Percentiles rank a stretch among this genome's conserved stretches.
Evolutionary conservation across 2,888 invertebrate genomes (phyloP).

Genomic region (Heterodera filipjevi): DNA sequence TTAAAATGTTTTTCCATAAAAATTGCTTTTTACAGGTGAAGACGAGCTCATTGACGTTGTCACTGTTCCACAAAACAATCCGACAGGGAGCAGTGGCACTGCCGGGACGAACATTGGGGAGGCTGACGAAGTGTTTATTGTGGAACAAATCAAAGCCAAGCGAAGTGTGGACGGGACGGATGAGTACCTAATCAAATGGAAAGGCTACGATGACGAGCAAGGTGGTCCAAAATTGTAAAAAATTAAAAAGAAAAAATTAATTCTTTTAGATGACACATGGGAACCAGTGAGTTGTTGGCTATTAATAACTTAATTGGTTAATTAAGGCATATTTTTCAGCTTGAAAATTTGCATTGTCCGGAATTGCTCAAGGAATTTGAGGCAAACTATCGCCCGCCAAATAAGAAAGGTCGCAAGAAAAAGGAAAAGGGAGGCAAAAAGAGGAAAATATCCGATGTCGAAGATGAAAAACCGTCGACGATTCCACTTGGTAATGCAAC

Average conservation of each 20-base stretch:
- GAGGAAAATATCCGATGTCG: neutral
- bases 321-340: neutral
- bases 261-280: neutral
- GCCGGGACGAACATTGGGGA: neutral
- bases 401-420: neutral
- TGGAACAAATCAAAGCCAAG: neutral
- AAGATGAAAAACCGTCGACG: neutral
- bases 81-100: neutral
- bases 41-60: neutral
- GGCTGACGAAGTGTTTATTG: neutral
- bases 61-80: neutral
- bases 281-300: neutral
- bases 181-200: neutral
- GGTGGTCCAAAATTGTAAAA: neutral
- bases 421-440: neutral
- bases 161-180: neutral
- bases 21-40: neutral
- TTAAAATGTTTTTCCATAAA: too few relatives aligned
- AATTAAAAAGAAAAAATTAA: neutral
- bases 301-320: neutral
- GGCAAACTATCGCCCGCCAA: neutral
- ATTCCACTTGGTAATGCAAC: neutral
- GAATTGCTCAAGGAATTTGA: constrained; percentile 5
- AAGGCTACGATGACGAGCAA: neutral
- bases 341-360: neutral